A percentile compares a stretch with the other conserved stretches of the same genome.
phyloP scores from a whole-genome alignment of 2,113 vertebrate species.

The Silurus glanis region DNA sequence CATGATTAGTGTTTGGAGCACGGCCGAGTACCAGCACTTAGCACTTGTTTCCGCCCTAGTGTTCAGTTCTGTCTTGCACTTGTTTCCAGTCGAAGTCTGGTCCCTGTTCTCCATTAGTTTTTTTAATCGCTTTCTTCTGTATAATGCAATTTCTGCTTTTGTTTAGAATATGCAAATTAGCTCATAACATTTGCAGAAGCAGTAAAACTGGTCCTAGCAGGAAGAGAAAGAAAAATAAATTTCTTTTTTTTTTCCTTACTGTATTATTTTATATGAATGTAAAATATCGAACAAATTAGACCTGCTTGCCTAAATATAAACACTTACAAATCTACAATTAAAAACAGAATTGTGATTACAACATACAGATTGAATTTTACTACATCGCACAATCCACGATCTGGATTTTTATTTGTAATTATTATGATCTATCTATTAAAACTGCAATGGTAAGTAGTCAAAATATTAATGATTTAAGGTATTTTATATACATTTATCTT shows the following conservation, averaged over 20 bases:
- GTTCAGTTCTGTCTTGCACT: conserved; percentile 11
- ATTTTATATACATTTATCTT: no score
- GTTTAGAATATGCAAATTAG: background rate
- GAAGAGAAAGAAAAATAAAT: background rate
- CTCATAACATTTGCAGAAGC: background rate
- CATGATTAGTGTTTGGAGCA: background rate
- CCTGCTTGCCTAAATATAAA: background rate
- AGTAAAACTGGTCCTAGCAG: background rate
- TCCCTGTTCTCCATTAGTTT: background rate
- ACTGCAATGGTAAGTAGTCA: background rate
- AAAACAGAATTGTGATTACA: background rate
- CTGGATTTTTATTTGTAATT: background rate
- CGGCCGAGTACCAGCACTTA: background rate
- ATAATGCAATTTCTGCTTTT: background rate
- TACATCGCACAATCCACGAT: background rate
- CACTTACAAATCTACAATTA: background rate
- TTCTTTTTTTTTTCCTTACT: background rate
- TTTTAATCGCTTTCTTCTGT: background rate
- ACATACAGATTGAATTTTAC: background rate
- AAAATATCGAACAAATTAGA: background rate
- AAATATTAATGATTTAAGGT: background rate
- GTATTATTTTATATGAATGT: background rate
- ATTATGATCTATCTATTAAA: background rate
- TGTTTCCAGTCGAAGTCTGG: background rate
- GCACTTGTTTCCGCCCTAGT: background rate